Base-by-base conservation (phyloP, 2,888 invertebrate genomes). In the Caenorhabditis macrosperma region DNA sequence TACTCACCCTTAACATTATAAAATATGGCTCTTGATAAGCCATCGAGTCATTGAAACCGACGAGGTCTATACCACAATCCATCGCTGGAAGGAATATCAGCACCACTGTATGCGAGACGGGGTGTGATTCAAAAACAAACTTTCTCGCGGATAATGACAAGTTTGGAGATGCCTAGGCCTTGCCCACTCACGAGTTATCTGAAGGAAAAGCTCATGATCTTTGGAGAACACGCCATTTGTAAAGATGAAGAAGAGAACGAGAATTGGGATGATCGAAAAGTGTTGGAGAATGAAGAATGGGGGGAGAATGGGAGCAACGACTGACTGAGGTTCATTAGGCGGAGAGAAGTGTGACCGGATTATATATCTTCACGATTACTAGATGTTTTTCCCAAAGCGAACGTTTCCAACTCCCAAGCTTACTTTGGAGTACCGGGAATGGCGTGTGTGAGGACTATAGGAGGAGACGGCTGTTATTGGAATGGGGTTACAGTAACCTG, bases 21-120 rank as follows among this genome's bases (percentile, higher is more conserved):
- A 78, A 78, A 55, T 60, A 78, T 0, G 35, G 35, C 24, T 78
- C 78, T 15, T 78, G 78, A 1, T 7, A 6, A 10, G 28, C 0
- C 2, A 78, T 78, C 1, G 78, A 60, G 6, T 55, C 55, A 20
- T 60, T 61, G 28, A 78, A 78, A 0, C 69, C 69, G 26, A 20
- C 22, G 0, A 75, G 6, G 9, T 59, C 66, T 30, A 74, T 20
- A 26, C 22, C 57, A 15, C 26, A 28, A 30, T 22, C 9, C 57
- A 64, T 74, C 5, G 15, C 48, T 24, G 24, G 24, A 22, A 9
- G 41, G 41, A 41, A 41, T n/a, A n/a, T n/a, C n/a, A 41, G 15
- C n/a, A 41, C n/a, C 41, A 41, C 41, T 33, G 33, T 33, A 33
- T n/a, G n/a, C n/a, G n/a, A 38, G 15, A 3, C 38, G 38, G 5